phyloP scores from a whole-genome alignment of 2,797 vertebrate species.

The Acanthurus leucopareius region DNA sequence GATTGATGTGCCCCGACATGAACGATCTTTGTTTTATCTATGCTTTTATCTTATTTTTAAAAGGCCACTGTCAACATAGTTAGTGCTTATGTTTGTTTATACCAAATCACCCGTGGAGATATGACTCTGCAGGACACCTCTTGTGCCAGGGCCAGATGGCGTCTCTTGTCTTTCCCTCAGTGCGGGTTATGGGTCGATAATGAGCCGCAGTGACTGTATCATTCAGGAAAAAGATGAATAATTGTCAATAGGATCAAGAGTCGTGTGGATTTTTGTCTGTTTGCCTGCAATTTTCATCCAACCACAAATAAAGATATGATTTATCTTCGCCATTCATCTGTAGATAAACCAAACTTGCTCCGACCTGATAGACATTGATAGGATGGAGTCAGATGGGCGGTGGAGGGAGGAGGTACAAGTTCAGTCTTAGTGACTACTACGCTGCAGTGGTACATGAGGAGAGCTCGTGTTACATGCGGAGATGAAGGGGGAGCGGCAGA shows the following conservation, averaged over 20 bases:
- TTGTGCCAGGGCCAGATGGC: constrained; percentile 43
- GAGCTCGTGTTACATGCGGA: constrained; percentile 64
- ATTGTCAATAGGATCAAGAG: constrained; percentile 46
- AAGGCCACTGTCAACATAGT: constrained; percentile 61
- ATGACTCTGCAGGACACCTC: constrained; percentile 40
- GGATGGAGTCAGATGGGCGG: constrained; percentile 37
- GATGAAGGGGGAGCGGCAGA: constrained; percentile 62
- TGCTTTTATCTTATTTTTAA: constrained; percentile 51
- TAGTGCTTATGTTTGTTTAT: constrained; percentile 55
- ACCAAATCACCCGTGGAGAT: constrained; percentile 38
- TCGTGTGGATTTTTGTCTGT: constrained; percentile 44
- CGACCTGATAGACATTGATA: constrained; percentile 43
- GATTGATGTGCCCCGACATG: constrained; percentile 54
- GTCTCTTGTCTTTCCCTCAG: constrained; percentile 35
- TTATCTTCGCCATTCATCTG: constrained; percentile 57
- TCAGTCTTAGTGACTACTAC: constrained; percentile 35
- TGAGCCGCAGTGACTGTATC: constrained; percentile 26
- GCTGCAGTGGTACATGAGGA: constrained; percentile 21
- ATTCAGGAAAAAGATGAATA: constrained; percentile 49
- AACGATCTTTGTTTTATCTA: constrained; percentile 50
- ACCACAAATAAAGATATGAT: constrained; percentile 52
- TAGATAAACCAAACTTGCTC: constrained; percentile 50
- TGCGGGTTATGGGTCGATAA: constrained; percentile 36
- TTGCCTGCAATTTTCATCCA: constrained; percentile 36
- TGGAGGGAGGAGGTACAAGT: constrained; percentile 27